A percentile compares a stretch with the other conserved stretches of the same genome.
These are phyloP conservation scores for Typhlichthys eigenmanni DNA, from an alignment of 2,797 vertebrate genomes.

Conservation along the genomic window DNA sequence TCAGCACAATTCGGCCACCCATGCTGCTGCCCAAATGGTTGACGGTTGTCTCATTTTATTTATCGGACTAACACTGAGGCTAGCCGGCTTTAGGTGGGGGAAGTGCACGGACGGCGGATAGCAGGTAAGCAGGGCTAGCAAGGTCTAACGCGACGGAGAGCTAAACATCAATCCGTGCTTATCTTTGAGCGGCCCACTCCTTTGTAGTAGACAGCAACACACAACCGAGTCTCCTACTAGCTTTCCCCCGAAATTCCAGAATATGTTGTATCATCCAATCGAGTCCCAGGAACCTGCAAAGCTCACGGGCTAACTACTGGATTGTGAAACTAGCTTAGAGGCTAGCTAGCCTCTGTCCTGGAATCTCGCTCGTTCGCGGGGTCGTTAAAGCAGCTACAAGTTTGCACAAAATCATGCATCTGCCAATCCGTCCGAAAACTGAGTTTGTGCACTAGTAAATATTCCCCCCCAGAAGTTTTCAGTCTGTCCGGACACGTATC, in stretches of 20 bases:
- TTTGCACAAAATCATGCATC: slow-evolving; percentile 46
- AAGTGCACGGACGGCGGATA: slow-evolving; percentile 76
- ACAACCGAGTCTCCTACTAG: slow-evolving; percentile 17
- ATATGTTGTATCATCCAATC: slow-evolving; percentile 10
- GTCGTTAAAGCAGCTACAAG: slow-evolving; percentile 46
- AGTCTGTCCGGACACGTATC: slow-evolving; percentile 24
- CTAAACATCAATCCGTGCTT: slow-evolving; percentile 31
- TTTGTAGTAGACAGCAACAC: slow-evolving; percentile 16
- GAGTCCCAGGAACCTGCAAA: slow-evolving; percentile 9
- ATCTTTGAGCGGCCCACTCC: slow-evolving; percentile 29
- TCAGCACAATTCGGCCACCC: slow-evolving; percentile 76
- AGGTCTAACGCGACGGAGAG: slow-evolving; percentile 41
- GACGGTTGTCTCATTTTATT: slow-evolving; percentile 79
- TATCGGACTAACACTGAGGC: slow-evolving; percentile 74
- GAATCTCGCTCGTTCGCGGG: slow-evolving; percentile 55
- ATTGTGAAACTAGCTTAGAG: background rate
- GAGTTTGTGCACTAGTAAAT: slow-evolving; percentile 17
- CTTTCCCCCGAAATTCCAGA: background rate
- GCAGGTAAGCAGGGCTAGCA: slow-evolving; percentile 61
- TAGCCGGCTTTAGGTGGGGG: slow-evolving; percentile 79
- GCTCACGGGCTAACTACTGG: slow-evolving; percentile 25
- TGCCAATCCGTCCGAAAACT: slow-evolving; percentile 31
- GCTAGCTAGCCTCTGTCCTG: slow-evolving; percentile 50
- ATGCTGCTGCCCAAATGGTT: slow-evolving; percentile 71
- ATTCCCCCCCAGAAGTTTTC: slow-evolving; percentile 12